A percentile compares a stretch with the other conserved stretches of the same genome.
Evolutionary conservation across 2,888 invertebrate species (phyloP).

Genomic region (Plagiodera versicolora): DNA sequence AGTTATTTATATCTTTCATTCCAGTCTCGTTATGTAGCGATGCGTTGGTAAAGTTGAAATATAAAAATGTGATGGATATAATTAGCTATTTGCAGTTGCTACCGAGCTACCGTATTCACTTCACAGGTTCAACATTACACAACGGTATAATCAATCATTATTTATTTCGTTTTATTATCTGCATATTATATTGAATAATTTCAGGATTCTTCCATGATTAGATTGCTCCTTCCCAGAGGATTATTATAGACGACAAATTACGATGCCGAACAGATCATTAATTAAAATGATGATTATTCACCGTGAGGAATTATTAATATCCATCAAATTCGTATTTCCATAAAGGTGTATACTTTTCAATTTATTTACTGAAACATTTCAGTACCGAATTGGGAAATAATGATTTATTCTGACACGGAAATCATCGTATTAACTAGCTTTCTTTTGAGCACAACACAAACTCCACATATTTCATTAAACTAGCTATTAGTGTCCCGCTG

Average conservation of each 20-base stretch:
- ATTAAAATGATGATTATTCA: background rate
- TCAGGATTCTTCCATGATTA: background rate
- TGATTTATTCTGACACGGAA: background rate
- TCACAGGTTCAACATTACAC: background rate
- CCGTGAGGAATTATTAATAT: background rate
- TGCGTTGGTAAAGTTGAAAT: constrained; percentile 2
- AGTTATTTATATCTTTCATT: background rate
- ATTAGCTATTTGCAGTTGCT: constrained; percentile 18
- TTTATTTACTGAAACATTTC: no score
- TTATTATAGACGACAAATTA: background rate
- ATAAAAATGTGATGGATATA: constrained; percentile 17
- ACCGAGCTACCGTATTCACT: constrained; percentile 18
- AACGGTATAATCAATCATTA: constrained; percentile 11
- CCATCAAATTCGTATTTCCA: background rate
- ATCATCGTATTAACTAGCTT: background rate
- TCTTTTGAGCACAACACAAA: background rate
- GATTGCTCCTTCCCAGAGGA: background rate
- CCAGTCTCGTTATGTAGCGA: background rate
- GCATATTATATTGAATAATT: constrained; percentile 1
- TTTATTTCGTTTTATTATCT: constrained; percentile 14
- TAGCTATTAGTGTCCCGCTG: background rate
- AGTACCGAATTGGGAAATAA: background rate
- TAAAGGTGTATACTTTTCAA: no score
- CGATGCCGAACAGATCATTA: background rate
- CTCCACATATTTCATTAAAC: background rate